These are phyloP conservation scores for Pollenia griseotomentosa DNA, from an alignment of 2,888 invertebrate species.

Conservation along the genomic window DNA sequence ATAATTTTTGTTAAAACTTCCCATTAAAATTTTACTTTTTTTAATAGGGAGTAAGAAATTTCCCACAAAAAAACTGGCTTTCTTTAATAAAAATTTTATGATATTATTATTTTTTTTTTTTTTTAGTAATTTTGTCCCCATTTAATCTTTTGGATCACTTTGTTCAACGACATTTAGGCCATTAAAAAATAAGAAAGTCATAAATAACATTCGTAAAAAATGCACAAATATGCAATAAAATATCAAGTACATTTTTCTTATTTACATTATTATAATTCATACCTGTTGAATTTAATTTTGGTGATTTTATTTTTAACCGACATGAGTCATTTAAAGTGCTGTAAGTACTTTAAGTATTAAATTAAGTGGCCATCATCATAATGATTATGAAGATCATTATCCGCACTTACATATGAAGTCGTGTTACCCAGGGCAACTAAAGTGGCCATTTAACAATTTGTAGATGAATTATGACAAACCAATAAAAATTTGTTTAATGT, in stretches of 20 bases:
- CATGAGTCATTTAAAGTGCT: conserved; percentile 34
- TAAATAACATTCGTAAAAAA: not conserved
- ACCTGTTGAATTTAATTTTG: not conserved
- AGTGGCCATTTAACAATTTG: conserved; percentile 46
- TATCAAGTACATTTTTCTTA: not conserved
- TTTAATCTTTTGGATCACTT: not conserved
- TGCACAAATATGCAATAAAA: conserved; percentile 13
- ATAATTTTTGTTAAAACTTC: too few species aligned
- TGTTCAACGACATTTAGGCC: conserved; percentile 11
- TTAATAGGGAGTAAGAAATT: not conserved
- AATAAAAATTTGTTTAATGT: conserved; percentile 26
- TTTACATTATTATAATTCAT: conserved; percentile 8
- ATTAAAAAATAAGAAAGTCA: not conserved
- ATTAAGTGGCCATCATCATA: conserved; percentile 38
- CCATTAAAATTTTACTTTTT: not conserved
- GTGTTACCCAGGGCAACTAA: conserved; percentile 11
- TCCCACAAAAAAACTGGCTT: not conserved
- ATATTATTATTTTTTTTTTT: not conserved
- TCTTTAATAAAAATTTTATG: not conserved
- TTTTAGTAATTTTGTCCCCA: not conserved
- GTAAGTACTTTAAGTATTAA: conserved; percentile 32
- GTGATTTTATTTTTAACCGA: not conserved
- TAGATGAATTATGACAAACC: conserved; percentile 35
- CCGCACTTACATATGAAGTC: conserved; percentile 30
- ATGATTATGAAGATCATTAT: conserved; percentile 51